Evolutionary conservation across 2,797 vertebrate genomes (phyloP).

Genomic region (Hemitrygon akajei): DNA sequence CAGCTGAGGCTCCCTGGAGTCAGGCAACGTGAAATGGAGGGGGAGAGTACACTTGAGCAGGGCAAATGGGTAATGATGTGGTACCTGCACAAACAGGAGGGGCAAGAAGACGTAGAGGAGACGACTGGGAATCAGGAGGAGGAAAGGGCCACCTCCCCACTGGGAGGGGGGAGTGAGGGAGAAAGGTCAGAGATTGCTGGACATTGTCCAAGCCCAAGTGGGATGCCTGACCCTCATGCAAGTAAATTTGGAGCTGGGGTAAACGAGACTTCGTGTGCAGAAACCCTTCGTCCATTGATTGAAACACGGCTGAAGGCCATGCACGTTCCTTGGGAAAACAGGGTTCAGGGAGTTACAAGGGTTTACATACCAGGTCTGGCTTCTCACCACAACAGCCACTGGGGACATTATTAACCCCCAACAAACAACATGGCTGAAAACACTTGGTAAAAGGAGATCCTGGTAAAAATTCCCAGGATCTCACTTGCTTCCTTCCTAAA

Average conservation of each 20-base stretch:
- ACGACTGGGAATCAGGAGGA: too few species aligned
- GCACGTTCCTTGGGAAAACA: not conserved
- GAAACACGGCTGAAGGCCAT: too few species aligned
- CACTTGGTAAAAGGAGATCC: too few species aligned
- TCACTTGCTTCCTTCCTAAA: not conserved
- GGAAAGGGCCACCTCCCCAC: too few species aligned
- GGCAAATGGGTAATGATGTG: not conserved
- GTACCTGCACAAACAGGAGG: not conserved
- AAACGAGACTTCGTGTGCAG: not conserved
- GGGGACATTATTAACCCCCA: not conserved
- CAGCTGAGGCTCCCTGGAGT: not conserved
- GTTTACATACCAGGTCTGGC: not conserved
- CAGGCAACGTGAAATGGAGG: not conserved
- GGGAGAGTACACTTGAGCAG: not conserved
- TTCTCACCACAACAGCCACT: not conserved
- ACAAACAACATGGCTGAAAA: too few species aligned
- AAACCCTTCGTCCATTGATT: not conserved
- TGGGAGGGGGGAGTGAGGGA: too few species aligned
- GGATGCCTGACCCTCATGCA: not conserved
- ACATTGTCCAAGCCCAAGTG: too few species aligned
- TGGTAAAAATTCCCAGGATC: not conserved
- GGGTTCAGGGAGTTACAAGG: not conserved
- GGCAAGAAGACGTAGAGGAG: not conserved
- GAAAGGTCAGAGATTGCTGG: too few species aligned
- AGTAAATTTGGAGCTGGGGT: not conserved